Evolutionary conservation across 2,888 invertebrate genomes (phyloP), one percentile per base, ranked within the genome.

Genomic region (Sinentomon sp.): DNA sequence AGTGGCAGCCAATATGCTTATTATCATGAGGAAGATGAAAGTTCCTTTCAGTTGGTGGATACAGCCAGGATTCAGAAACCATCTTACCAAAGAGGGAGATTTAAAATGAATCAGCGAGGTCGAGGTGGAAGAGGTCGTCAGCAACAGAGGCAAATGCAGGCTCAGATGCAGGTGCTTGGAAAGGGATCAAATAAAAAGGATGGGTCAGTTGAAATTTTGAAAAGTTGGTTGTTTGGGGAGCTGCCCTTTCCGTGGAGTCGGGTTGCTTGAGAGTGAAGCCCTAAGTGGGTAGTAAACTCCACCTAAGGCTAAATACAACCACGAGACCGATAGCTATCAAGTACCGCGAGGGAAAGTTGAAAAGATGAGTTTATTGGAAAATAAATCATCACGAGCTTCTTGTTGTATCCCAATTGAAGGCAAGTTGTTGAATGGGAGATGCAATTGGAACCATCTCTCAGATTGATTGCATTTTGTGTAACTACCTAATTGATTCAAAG

Each of bases 11-110:
- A 92, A 46, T 97, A 97, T 55, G 83, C 94, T 0, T 99, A 97
- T 54, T 87, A 80, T 52, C 94, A 94, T 47, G 97, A 97, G 46
- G 94, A 97, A 52, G 97, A 97, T 51, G 97, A 99, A 53, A 78
- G 80, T 43, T 78, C 83, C 31, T 99, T 97, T 66, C 94, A 94
- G 53, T 59, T 97, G 57, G 97, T 97, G 43, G 92, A 94, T 50
- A 87, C 83, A 2, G 74, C 85, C 1, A 65, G 80, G 20, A 67
- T 77, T 3, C 76, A 76, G 47, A 80, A 80, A 49, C 82, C 82
- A 3, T 74, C 80, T 10, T 89, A 89, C 55, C 89, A 89, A 52
- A 67, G 89, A 10, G 82, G 83, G 5, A 68, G 85, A 12, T 80
- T 78, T 55, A 68, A 82, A 2, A 73, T 76, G 3, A 70, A 70